These are phyloP conservation scores for Melanogrammus aeglefinus DNA, from an alignment of 2,797 vertebrate species.

Conservation along the genomic window DNA sequence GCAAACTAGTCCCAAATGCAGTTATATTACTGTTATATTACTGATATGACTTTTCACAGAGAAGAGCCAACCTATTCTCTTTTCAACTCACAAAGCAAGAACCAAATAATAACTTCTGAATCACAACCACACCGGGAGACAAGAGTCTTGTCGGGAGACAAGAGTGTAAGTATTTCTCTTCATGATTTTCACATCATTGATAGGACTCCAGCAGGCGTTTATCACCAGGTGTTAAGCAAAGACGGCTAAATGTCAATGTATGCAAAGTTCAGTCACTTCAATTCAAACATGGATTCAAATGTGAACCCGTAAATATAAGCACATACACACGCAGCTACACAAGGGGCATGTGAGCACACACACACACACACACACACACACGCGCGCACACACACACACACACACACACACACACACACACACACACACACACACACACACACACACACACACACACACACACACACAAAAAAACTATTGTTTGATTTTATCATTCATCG, in stretches of 20 bases:
- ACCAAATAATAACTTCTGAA: no score
- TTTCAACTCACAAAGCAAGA: no score
- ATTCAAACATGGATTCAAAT: not conserved
- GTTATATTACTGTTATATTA: not conserved
- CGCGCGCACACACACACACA: not conserved
- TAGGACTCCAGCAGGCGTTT: not conserved
- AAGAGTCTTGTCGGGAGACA: no score
- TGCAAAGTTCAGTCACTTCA: not conserved
- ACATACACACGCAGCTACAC: not conserved
- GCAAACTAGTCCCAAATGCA: not conserved
- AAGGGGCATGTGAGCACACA: conserved; percentile 6
- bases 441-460: not conserved
- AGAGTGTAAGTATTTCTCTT: not conserved
- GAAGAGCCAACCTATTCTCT: no score
- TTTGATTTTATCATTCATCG: no score
- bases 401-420: not conserved
- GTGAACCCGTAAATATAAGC: conserved; percentile 6
- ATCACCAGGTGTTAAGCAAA: not conserved
- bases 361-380: not conserved
- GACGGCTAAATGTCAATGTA: not conserved
- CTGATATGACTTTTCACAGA: no score
- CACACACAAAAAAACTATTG: not conserved
- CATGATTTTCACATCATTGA: not conserved
- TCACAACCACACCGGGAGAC: no score
- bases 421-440: conserved; percentile 8